A percentile compares a stretch with the other conserved stretches of the same genome.
phyloP scores from a whole-genome alignment of 2,888 invertebrate genomes.

The Caenorhabditis virilis region DNA sequence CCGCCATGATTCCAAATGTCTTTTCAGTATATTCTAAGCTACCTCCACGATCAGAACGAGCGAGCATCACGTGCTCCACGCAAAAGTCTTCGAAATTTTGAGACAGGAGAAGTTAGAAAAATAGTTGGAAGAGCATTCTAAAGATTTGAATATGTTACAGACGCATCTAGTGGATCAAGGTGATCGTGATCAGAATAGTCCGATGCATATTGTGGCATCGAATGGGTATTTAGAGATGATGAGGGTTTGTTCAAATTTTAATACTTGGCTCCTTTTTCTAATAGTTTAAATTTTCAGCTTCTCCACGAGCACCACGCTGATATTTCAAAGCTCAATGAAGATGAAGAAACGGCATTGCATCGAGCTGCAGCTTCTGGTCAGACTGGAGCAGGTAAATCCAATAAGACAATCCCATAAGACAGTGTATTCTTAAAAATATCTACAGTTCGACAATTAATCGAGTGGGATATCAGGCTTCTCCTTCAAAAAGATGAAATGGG shows the following conservation, averaged over 20 bases:
- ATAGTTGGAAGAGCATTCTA: no score
- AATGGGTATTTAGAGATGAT: conserved; percentile 59
- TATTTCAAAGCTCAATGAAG: conserved; percentile 71
- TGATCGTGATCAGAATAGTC: conserved; percentile 71
- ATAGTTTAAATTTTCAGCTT: conserved; percentile 57
- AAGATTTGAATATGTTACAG: no score
- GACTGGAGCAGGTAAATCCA: conserved; percentile 24
- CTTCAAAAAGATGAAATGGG: conserved; percentile 51
- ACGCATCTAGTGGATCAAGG: conserved; percentile 70
- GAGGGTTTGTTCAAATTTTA: conserved; percentile 11
- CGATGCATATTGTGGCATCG: conserved; percentile 71
- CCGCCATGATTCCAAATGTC: no score
- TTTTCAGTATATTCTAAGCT: conserved; percentile 26
- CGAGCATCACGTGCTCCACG: not conserved
- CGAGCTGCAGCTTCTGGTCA: conserved; percentile 70
- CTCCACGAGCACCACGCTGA: conserved; percentile 69
- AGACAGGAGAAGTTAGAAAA: not conserved
- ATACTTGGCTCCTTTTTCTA: not conserved
- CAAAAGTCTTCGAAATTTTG: conserved; percentile 1
- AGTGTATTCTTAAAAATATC: not conserved
- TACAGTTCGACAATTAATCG: conserved; percentile 40
- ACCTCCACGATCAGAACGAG: not conserved
- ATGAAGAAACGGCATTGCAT: conserved; percentile 71
- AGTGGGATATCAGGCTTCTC: conserved; percentile 45
- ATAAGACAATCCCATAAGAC: not conserved